Base-by-base conservation (phyloP, 2,113 vertebrate species). In the Cyphomyrus discorhynchus region DNA sequence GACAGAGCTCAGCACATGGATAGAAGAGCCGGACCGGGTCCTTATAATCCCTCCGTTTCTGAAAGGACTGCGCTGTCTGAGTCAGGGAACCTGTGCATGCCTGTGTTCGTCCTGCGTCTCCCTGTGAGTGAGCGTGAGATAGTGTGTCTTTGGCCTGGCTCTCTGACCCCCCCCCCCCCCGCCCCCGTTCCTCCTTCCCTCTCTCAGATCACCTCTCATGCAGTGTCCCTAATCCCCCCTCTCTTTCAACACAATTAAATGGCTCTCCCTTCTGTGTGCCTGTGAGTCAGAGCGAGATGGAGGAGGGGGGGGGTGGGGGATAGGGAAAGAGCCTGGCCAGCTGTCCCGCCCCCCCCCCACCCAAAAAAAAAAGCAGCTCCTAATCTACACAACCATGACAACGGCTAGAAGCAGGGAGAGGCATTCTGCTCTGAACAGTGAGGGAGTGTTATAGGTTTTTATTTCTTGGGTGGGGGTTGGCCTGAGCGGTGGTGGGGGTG, bases 361-460 rank as follows among this genome's bases (percentile, higher is more conserved):
- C 74, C 3, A 7, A 2, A n/a, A 66, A 42, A 45, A 53, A 89
- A 74, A 88, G 85, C 88, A 62, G 58, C n/a, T 90, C 86, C 88
- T 92, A 92, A 92, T 91, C 92, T 91, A 89, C 88, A 89, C 80
- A 89, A 88, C 91, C 90, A 91, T 91, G 91, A 92, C 91, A 92
- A 92, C 91, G 89, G 85, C 39, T 85, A 84, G 49, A 66, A 35
- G 45, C 58, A 86, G 46, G 56, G 86, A 24, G n/a, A 80, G 87
- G n/a, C n/a, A 88, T 83, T 85, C 74, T 70, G 49, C 42, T 82
- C 50, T 17, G 31, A 80, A 89, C 83, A 50, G 70, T 77, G 88
- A 53, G 87, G 39, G 87, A 77, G 66, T 88, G 86, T 88, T 88
- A 62, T 88, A 62, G 53, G 56, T 62, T 88, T 66, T 13, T 42